Evolutionary conservation across 2,797 vertebrate species (phyloP), one percentile per base, ranked within the genome.

Genomic region (Sebastiscus albofasciatus): DNA sequence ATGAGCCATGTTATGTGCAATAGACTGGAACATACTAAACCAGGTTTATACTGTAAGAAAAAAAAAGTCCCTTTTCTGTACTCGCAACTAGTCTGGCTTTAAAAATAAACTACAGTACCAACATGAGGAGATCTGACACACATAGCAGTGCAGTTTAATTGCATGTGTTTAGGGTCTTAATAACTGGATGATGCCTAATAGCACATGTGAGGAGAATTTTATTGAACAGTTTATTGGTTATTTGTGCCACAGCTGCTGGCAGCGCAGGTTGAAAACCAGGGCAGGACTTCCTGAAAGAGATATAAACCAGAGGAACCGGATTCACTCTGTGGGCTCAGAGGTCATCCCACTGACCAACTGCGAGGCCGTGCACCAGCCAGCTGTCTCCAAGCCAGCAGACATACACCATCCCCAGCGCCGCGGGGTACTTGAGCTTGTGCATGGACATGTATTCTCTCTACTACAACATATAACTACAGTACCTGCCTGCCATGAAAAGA

Each of bases 301-400:
- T 75, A 62, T 85, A 76, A 68, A 92, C 80, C 91, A 86, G 93
- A 92, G 90, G 88, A 95, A 94, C 77, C 72, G 77, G 80, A 84
- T 90, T 87, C 90, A 72, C 29, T 92, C 94, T 93, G 97, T 95
- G 81, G 89, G 93, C 89, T 90, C 89, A 87, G 89, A 92, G 94
- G 73, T 91, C 61, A 86, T 97, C 89, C 94, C 97, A 79, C 90
- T 96, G 85, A 97, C 95, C 90, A 96, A 97, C 85, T 92, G 96
- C 61, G 94, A 97, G 97, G 97, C 96, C 26, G 95, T 95, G 93
- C 97, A 98, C 93, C 97, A 98, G 91, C 95, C 97, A 86, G 97
- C 97, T 82, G 95, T 96, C 83, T 96, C 96, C 73, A 94, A 94
- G 87, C 94, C 54, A 79, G 95, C 94, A 74, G 92, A 90, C 88